Conservation (phyloP, 2,113 vertebrate genomes). For the Copsychus sechellarum region DNA sequence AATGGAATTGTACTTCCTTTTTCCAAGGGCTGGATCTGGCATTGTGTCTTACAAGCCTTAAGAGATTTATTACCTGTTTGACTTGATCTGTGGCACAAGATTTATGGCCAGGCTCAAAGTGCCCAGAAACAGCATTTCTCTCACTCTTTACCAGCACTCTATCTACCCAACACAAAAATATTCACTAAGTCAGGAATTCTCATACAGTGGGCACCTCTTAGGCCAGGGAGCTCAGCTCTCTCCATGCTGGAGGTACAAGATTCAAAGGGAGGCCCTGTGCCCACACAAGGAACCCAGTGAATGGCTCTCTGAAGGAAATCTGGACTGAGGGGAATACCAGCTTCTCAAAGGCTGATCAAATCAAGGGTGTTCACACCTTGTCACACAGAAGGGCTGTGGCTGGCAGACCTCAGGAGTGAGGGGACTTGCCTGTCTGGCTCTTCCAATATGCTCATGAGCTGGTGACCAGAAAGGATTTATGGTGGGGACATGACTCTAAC, state of each 20-base stretch:
- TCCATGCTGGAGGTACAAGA: neutral
- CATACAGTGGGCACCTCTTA: neutral
- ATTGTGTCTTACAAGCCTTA: constrained; percentile 18
- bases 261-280: neutral
- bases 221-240: neutral
- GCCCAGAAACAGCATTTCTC: constrained; percentile 18
- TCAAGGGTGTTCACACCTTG: neutral
- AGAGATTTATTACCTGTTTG: constrained; percentile 49
- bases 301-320: neutral
- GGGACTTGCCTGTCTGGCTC: neutral
- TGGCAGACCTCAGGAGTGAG: neutral
- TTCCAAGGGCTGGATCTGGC: constrained; percentile 5
- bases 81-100: constrained; percentile 59
- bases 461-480: neutral
- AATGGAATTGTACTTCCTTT: constrained; percentile 34
- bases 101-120: constrained; percentile 51
- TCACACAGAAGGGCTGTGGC: neutral
- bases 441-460: neutral
- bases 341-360: neutral
- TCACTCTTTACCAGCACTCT: neutral
- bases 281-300: neutral
- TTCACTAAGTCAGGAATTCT: neutral
- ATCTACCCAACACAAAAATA: neutral
- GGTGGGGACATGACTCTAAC: neutral
- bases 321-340: neutral